phyloP scores from a whole-genome alignment of 2,888 invertebrate species.

The Tricholauxania praeusta region DNA sequence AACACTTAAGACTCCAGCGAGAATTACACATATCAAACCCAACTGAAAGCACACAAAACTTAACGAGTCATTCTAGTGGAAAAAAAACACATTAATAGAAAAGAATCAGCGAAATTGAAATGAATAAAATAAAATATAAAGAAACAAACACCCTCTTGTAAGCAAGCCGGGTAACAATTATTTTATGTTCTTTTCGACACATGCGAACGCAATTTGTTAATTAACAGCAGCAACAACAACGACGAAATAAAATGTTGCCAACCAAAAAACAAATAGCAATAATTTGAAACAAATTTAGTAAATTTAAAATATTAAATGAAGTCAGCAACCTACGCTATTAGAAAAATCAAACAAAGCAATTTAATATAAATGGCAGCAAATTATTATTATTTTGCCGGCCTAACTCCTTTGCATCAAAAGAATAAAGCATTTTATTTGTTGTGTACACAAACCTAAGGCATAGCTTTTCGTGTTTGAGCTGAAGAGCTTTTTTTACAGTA shows the following conservation, averaged over 20 bases:
- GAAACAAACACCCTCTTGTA: background rate
- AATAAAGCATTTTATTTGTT: background rate
- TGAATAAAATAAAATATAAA: background rate
- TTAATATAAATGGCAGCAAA: background rate
- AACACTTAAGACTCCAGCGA: background rate
- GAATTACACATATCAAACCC: constrained; percentile 11
- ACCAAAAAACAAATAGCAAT: constrained; percentile 4
- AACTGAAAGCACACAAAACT: background rate
- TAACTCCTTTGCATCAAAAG: too few species aligned
- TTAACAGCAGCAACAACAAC: background rate
- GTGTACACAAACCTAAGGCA: background rate
- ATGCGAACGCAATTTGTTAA: constrained; percentile 15
- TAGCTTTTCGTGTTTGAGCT: background rate
- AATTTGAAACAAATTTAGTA: constrained; percentile 7
- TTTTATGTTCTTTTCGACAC: background rate
- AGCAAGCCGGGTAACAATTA: background rate
- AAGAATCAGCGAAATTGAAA: constrained; percentile 2
- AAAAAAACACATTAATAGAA: background rate
- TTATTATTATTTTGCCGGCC: too few species aligned
- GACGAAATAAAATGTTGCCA: background rate
- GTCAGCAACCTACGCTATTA: constrained; percentile 24
- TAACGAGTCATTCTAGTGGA: constrained; percentile 1
- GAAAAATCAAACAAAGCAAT: background rate
- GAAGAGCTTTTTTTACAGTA: background rate
- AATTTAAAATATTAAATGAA: constrained; percentile 2